phyloP scores from a whole-genome alignment of 2,888 invertebrate species.

The Patella ulyssiponensis region DNA sequence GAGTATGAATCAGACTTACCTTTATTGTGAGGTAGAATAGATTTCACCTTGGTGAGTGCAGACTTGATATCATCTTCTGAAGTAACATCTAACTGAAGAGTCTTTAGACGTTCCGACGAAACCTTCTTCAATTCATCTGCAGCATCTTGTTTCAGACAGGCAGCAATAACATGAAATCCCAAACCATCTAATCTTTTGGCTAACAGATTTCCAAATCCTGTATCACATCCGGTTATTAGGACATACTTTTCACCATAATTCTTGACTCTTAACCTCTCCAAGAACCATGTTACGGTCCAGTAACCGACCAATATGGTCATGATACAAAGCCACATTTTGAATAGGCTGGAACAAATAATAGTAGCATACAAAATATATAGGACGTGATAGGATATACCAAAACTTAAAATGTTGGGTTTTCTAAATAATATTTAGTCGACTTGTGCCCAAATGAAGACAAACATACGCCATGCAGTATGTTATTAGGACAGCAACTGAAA shows the following conservation, averaged over 20 bases:
- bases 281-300: too few species aligned
- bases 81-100: constrained; percentile 38
- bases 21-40: constrained; percentile 29
- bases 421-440: too few species aligned
- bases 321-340: too few species aligned
- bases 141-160: constrained; percentile 48
- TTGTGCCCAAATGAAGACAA: too few species aligned
- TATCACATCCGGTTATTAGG: constrained; percentile 62
- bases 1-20: constrained; percentile 24
- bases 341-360: too few species aligned
- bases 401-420: too few species aligned
- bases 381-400: too few species aligned
- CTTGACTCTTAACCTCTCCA: too few species aligned
- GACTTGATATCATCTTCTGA: constrained; percentile 31
- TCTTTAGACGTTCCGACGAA: constrained; percentile 33
- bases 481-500: too few species aligned
- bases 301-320: too few species aligned
- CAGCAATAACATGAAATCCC: constrained; percentile 54
- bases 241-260: constrained; percentile 46
- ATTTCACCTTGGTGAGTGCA: constrained; percentile 30
- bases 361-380: too few species aligned
- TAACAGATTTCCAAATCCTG: constrained; percentile 56
- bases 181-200: constrained; percentile 48
- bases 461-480: too few species aligned
- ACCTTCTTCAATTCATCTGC: constrained; percentile 31